phyloP scores from a whole-genome alignment of 23 tunicate species.

The Styela plicata region DNA sequence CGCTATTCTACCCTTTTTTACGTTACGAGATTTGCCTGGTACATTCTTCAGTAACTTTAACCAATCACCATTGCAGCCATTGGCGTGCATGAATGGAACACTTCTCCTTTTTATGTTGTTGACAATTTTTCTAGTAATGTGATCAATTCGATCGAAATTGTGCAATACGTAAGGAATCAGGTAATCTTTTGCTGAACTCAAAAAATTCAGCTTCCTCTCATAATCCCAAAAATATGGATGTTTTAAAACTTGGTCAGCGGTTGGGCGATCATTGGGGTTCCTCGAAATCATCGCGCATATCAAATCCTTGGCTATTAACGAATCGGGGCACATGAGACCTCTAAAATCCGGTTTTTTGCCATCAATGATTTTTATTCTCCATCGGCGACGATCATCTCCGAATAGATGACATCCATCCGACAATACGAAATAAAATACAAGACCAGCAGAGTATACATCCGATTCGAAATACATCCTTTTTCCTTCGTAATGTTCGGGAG shows the following conservation, averaged over 20 bases:
- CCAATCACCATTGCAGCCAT: not conserved
- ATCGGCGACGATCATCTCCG: not conserved
- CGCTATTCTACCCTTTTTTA: too few species aligned
- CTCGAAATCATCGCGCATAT: not conserved
- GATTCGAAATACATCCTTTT: not conserved
- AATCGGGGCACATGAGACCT: not conserved
- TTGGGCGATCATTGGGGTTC: not conserved
- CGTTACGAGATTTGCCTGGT: not conserved
- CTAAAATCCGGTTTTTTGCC: not conserved
- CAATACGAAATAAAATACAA: not conserved
- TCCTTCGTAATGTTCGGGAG: conserved; percentile 4
- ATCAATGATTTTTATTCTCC: not conserved
- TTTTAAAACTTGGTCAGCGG: not conserved
- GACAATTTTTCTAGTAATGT: too few species aligned
- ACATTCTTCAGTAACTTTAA: not conserved
- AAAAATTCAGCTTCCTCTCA: not conserved
- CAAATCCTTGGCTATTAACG: not conserved
- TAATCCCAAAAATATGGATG: not conserved
- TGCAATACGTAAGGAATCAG: not conserved
- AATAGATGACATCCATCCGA: conserved; percentile 1
- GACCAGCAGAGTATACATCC: conserved; percentile 7
- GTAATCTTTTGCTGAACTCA: not conserved
- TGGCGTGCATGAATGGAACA: not conserved
- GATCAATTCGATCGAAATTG: not conserved
- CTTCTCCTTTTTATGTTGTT: not conserved